Evolutionary conservation across 2,888 invertebrate species (phyloP).

Genomic region (Gibbula magus): DNA sequence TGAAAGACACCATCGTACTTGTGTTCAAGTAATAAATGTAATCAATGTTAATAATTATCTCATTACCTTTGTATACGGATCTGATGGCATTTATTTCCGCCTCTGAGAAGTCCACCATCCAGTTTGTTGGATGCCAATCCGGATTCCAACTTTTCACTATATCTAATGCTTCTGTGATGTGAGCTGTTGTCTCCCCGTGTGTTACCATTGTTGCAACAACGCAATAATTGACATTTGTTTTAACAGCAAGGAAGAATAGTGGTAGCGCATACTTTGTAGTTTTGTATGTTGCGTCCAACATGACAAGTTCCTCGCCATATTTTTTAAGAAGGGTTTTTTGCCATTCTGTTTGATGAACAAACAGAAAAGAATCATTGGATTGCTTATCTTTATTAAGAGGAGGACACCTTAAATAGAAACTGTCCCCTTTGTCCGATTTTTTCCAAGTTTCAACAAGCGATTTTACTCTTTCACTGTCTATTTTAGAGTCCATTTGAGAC

Average conservation of each 20-base stretch:
- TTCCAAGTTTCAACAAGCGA: background rate
- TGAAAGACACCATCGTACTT: too few species aligned
- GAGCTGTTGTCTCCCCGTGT: too few species aligned
- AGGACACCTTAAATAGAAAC: background rate
- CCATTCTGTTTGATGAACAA: constrained; percentile 39
- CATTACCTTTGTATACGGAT: constrained; percentile 35
- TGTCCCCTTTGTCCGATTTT: background rate
- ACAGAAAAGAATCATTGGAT: constrained; percentile 17
- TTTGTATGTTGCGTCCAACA: constrained; percentile 46
- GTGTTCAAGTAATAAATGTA: too few species aligned
- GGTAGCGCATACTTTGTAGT: constrained; percentile 43
- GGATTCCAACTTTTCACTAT: constrained; percentile 30
- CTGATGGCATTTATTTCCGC: constrained; percentile 35
- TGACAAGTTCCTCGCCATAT: constrained; percentile 40
- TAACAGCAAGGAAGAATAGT: constrained; percentile 41
- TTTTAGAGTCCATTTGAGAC: background rate
- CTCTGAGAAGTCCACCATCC: constrained; percentile 41
- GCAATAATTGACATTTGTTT: constrained; percentile 37
- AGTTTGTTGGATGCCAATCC: constrained; percentile 27
- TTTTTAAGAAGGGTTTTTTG: constrained; percentile 34
- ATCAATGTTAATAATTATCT: too few species aligned
- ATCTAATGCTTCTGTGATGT: constrained; percentile 31
- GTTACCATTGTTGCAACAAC: constrained; percentile 30
- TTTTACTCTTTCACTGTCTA: background rate
- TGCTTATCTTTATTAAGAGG: background rate